These are phyloP conservation scores for Aspiorhynchus laticeps DNA, from an alignment of 2,113 vertebrate genomes.

Conservation along the genomic window DNA sequence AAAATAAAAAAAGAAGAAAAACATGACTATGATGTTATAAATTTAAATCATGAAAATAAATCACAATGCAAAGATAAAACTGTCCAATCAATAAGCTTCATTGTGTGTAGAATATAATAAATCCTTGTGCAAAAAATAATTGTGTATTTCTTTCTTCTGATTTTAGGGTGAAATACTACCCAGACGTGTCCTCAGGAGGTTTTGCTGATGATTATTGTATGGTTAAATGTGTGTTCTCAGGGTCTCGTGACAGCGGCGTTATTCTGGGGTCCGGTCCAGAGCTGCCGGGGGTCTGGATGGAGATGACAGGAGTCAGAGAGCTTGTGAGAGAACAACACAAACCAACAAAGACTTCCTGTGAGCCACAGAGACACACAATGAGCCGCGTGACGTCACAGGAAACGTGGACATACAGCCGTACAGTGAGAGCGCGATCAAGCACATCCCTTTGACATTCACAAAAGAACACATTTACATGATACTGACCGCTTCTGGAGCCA, in stretches of 20 bases:
- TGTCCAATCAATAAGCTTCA: not conserved
- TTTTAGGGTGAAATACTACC: not conserved
- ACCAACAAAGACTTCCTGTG: slow-evolving; percentile 61
- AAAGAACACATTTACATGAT: slow-evolving; percentile 51
- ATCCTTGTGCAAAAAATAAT: too few relatives aligned
- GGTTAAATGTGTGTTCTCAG: not conserved
- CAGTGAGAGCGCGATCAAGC: slow-evolving; percentile 50
- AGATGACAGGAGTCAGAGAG: slow-evolving; percentile 44
- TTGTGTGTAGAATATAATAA: not conserved
- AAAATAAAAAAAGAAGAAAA: too few relatives aligned
- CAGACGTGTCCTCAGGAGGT: not conserved
- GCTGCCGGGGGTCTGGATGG: slow-evolving; percentile 42
- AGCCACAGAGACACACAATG: slow-evolving; percentile 57
- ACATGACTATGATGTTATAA: too few relatives aligned
- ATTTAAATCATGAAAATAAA: too few relatives aligned
- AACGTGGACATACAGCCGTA: slow-evolving; percentile 29
- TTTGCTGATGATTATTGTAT: not conserved
- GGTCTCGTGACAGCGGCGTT: slow-evolving; percentile 37
- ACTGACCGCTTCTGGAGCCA: not conserved
- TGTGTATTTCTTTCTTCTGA: not conserved
- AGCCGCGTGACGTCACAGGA: slow-evolving; percentile 45
- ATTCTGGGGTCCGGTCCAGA: slow-evolving; percentile 40
- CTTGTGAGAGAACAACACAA: slow-evolving; percentile 55
- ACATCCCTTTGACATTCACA: not conserved
- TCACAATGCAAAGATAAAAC: too few relatives aligned